Conservation (phyloP, 92 coral and sea anemone species). For the Plumapathes pennacea region DNA sequence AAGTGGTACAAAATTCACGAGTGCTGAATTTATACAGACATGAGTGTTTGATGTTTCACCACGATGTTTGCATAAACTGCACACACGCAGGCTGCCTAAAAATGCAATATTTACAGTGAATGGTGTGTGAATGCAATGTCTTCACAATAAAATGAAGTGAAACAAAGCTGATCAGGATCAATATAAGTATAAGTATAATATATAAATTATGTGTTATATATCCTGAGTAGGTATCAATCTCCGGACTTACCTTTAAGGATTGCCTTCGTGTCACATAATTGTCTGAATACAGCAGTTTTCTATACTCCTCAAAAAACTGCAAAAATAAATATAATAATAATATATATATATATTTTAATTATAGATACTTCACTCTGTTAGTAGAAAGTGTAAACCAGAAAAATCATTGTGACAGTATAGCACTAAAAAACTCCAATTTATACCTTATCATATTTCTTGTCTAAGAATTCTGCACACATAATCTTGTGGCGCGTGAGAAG, state of each 20-base stretch:
- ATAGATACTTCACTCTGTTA: not conserved
- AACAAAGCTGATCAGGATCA: too few species aligned
- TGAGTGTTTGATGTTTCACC: too few species aligned
- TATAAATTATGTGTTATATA: too few species aligned
- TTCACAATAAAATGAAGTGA: too few species aligned
- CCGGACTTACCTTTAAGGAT: constrained; percentile 79
- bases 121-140: too few species aligned
- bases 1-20: too few species aligned
- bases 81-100: too few species aligned
- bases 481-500: constrained; percentile 90
- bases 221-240: not conserved
- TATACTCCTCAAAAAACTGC: constrained; percentile 75
- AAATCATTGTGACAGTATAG: not conserved
- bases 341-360: not conserved
- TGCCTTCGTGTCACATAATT: constrained; percentile 96
- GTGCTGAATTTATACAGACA: too few species aligned
- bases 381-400: not conserved
- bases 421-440: not conserved
- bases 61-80: too few species aligned
- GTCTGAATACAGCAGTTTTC: constrained; percentile 77
- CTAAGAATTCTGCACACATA: constrained; percentile 77
- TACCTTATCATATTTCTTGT: constrained; percentile 77
- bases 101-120: too few species aligned
- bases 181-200: too few species aligned
- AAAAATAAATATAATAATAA: not conserved